Evolutionary conservation across 2,113 vertebrate genomes (phyloP).

Genomic region (Cacatua alba): DNA sequence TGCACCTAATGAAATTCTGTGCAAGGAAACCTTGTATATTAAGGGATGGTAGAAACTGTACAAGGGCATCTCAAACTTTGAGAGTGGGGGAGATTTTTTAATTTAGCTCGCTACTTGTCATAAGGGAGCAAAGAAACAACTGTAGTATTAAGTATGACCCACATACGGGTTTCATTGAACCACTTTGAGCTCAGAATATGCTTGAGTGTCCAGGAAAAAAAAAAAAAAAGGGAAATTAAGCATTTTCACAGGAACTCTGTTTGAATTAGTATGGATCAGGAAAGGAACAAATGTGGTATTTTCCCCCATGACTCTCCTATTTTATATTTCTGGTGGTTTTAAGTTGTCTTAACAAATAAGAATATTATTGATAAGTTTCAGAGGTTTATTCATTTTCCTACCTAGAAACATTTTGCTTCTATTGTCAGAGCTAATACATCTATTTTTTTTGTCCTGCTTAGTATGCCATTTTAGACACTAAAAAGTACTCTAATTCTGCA

Average conservation of each 20-base stretch:
- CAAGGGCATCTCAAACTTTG: neutral
- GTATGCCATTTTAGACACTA: neutral
- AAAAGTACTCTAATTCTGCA: constrained; percentile 8
- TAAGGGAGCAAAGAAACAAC: neutral
- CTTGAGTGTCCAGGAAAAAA: neutral
- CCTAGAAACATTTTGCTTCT: neutral
- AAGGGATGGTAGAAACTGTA: neutral
- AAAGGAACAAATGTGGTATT: neutral
- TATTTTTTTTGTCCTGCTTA: neutral
- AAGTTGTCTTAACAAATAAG: neutral
- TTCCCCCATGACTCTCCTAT: neutral
- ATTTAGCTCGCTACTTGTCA: neutral
- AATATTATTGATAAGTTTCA: neutral
- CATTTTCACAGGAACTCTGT: neutral
- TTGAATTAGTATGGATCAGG: neutral
- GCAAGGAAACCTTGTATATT: neutral
- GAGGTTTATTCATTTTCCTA: neutral
- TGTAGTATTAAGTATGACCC: neutral
- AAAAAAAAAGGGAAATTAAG: neutral
- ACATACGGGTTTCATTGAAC: accelerated
- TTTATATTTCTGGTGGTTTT: neutral
- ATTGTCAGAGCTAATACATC: neutral
- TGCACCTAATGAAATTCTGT: neutral
- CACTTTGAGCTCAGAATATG: neutral
- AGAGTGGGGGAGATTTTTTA: neutral